Evolutionary conservation across 2,888 invertebrate species (phyloP), one percentile per base, ranked within the genome.

Genomic region (Drosophila barbarae): DNA sequence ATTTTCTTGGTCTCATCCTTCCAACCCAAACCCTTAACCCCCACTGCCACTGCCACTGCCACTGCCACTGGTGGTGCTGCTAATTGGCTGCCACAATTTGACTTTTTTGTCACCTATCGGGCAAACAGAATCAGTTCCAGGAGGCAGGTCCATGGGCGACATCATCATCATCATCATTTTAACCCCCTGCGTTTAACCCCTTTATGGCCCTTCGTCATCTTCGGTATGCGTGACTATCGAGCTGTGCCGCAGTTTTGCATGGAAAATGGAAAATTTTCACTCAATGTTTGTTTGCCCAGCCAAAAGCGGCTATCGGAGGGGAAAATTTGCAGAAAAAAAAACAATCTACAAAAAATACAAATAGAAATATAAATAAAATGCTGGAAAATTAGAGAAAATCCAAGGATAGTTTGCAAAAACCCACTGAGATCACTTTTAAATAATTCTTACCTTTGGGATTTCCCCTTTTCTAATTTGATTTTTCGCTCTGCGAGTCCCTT

Each of bases 81-180:
- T 85, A 87, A 85, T 85, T 80, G 83, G 80, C 80, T 80, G 85
- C 80, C 85, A 83, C 85, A 84, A 80, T 84, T 80, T 80, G 85
- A 83, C 80, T 80, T 76, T 76, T 84, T 83, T 73, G 72, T 63
- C 77, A 74, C 77, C 77, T 73, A 73, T 80, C 81, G 72, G 73
- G 79, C 82, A 84, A 67, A 84, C 84, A 79, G 68, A 82, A 84
- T 79, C 79, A 78, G 65, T 64, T 60, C 60, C 61, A 61, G 78
- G 65, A 54, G 47, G 59, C 57, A 69, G 49, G 39, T 47, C 38
- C 65, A 32, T 47, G 66, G 49, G 60, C 59, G 53, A 59, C 69
- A 51, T 53, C 60, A 69, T 47, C 69, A 60, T 53, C 46, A 53
- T 47, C 69, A 53, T 53, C 32, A 26, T 13, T 4, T 10, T 18